Evolutionary conservation across 2,797 vertebrate species (phyloP), one percentile per base, ranked within the genome.

Genomic region (Myotis planiceps): DNA sequence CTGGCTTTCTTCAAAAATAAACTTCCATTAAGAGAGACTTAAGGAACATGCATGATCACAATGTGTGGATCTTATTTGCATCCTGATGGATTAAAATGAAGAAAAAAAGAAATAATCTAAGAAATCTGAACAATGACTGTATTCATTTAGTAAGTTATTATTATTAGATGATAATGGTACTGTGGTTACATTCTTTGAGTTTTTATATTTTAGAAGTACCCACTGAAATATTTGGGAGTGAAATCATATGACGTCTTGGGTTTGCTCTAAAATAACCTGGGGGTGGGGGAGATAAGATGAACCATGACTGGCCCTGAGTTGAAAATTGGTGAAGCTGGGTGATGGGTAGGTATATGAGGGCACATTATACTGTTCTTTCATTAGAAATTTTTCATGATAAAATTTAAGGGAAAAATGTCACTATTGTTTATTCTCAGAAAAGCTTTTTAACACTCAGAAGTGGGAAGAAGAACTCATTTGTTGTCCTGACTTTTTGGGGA

Each of bases 231-330:
- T 4, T 9, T 6, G 27, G 39, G 34, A 12, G 45, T 65, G 18
- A 80, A 92, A 82, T 32, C 79, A 51, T 27, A 47, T 58, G 49
- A 60, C 29, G 12, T 47, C 29, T 81, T 81, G 9, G 55, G 75
- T 87, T 87, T 90, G 12, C 19, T 79, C 83, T 86, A 66, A 45
- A 94, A 66, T 87, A 88, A 66, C 47, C 68, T 71, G 6, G 29
- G 27, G 15, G 9, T 0, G 29, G 18, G 5, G 42, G 0, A 9
- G 66, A 71, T 32, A 63, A 65, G 37, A 79, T 7, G 19, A 75
- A 80, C 29, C 25, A 34, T 5, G 39, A 19, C 1, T 32, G 23
- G 47, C 21, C 6, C 2, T 2, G n/a, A 47, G 8, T 3, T 51
- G 75, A 2, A 25, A 39, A 71, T 5, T 75, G 45, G 25, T 6